phyloP scores from a whole-genome alignment of 1,140 invertebrate genomes.

The Octopus sinensis region DNA sequence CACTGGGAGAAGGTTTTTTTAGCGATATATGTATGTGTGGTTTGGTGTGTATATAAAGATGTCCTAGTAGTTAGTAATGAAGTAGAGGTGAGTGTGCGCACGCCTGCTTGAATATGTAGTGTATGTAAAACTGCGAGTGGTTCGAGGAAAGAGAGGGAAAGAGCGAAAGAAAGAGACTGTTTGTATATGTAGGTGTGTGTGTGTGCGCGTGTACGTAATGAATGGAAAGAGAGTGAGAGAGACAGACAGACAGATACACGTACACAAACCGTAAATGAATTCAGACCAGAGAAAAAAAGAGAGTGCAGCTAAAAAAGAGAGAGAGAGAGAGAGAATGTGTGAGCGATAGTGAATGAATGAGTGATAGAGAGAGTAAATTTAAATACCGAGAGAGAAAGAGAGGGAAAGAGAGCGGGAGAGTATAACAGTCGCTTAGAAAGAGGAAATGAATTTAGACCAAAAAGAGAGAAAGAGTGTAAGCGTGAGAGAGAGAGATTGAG shows the following conservation, averaged over 20 bases:
- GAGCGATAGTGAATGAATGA: not conserved
- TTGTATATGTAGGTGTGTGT: not conserved
- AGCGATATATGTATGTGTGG: too few species aligned
- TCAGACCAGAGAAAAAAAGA: too few species aligned
- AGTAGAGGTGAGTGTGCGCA: not conserved
- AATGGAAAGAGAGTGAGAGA: not conserved
- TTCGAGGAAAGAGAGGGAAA: not conserved
- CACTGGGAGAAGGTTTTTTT: too few species aligned
- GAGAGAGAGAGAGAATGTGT: not conserved
- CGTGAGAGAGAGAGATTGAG: not conserved
- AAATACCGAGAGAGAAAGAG: not conserved
- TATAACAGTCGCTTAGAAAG: too few species aligned
- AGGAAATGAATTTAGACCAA: too few species aligned
- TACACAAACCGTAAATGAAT: not conserved
- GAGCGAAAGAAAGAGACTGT: not conserved
- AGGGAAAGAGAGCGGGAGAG: too few species aligned
- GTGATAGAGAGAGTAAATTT: not conserved
- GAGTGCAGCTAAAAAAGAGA: not conserved
- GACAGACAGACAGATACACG: not conserved
- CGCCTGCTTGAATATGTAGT: not conserved
- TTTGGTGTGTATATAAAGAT: not conserved
- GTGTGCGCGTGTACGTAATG: not conserved
- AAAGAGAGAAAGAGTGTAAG: not conserved
- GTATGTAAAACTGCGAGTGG: not conserved
- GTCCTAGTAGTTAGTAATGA: not conserved